These are phyloP conservation scores for Hydraecia micacea DNA, from an alignment of 2,888 invertebrate genomes.

Conservation along the genomic window DNA sequence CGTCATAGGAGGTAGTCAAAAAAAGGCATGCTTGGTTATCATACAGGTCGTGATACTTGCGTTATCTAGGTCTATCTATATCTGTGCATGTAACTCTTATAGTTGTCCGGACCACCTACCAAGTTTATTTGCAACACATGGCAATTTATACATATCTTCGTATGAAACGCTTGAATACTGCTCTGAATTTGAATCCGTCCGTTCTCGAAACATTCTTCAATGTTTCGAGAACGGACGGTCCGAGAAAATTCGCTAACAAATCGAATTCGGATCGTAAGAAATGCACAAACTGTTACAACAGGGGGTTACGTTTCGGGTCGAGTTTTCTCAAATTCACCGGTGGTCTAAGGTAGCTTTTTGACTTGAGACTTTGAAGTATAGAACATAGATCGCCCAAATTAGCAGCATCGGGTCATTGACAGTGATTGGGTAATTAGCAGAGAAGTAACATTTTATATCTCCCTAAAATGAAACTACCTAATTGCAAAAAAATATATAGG, in stretches of 20 bases:
- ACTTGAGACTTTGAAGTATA: not conserved
- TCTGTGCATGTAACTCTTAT: too few species aligned
- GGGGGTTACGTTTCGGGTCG: not conserved
- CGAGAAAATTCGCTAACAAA: conserved; percentile 25
- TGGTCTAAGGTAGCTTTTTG: too few species aligned
- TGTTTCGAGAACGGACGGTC: not conserved
- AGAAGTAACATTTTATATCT: too few species aligned
- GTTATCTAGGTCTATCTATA: too few species aligned
- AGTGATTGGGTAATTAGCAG: too few species aligned
- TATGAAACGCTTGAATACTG: conserved; percentile 4
- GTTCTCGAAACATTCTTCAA: too few species aligned
- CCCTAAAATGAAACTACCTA: too few species aligned
- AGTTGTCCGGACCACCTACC: not conserved
- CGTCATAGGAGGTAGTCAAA: too few species aligned
- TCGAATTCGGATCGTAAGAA: conserved; percentile 14
- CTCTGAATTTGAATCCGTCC: conserved; percentile 18
- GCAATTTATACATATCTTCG: not conserved
- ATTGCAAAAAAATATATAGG: too few species aligned
- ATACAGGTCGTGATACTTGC: too few species aligned
- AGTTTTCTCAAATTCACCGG: conserved; percentile 4
- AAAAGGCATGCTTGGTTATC: too few species aligned
- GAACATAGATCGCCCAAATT: not conserved
- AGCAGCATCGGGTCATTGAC: not conserved
- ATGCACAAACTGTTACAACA: conserved; percentile 9
- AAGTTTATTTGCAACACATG: not conserved